Evolutionary conservation across 1,140 invertebrate species (phyloP), one percentile per base, ranked within the genome.

Genomic region (Subanguina moxae): DNA sequence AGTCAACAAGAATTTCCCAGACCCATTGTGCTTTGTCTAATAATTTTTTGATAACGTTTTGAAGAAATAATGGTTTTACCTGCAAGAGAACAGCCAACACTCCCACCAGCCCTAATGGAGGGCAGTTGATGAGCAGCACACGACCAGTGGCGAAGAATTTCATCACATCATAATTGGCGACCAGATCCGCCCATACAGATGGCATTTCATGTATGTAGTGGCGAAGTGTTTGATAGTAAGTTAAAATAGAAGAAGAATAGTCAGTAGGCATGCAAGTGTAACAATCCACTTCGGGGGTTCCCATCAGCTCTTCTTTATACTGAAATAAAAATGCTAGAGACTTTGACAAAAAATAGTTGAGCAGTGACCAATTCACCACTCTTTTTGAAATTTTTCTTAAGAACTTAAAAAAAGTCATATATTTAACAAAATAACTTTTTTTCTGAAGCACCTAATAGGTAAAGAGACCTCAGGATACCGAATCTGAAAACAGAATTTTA

Each of bases 71-170:
- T 57, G n/a, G n/a, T 5, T 1, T 56, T 19, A 77, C 73, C 28
- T 78, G 48, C 28, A 74, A 65, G 42, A 74, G 21, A 48, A 77
- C 75, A 30, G 59, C 73, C 17, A 74, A 28, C n/a, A 70, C 32
- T 59, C 73, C 73, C n/a, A 38, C 56, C 1, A 74, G 46, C 1
- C 45, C 58, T 11, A 74, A 42, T n/a, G 74, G 73, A 1, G 73
- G 74, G 56, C 77, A 68, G 32, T 64, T 21, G 28, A 74, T 64
- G 27, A 74, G n/a, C 5, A 73, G 42, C 30, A 77, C 25, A 30
- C 71, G 57, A 30, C 73, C 73, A 23, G 62, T 46, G 21, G 23
- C 19, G 19, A 74, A 73, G 23, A 67, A 27, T 63, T 77, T 76
- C 17, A 23, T 15, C 25, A 72, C 46, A 21, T 42, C 59, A n/a